A percentile compares a stretch with the other conserved stretches of the same genome.
phyloP scores from a whole-genome alignment of 2,888 invertebrate species.

The Antheraea assamensis region DNA sequence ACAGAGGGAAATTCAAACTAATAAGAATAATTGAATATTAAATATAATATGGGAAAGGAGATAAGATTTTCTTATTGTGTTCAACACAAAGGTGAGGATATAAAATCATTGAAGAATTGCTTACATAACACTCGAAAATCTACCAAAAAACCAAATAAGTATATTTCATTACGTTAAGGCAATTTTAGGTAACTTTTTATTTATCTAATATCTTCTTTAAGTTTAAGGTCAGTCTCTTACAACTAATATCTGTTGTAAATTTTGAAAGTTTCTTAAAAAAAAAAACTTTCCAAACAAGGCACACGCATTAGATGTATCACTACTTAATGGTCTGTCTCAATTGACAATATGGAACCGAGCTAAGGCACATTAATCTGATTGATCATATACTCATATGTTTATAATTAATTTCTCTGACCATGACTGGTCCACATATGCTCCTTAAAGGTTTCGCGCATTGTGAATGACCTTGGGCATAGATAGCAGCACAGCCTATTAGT shows the following conservation, averaged over 20 bases:
- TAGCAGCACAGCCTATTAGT: constrained; percentile 86
- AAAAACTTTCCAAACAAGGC: constrained; percentile 27
- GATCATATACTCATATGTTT: constrained; percentile 19
- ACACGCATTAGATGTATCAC: constrained; percentile 28
- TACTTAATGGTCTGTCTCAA: constrained; percentile 34
- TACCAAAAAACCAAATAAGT: neutral
- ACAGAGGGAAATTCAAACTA: too few relatives aligned
- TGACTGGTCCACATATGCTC: constrained; percentile 87
- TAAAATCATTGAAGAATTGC: neutral
- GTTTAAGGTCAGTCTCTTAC: constrained; percentile 20
- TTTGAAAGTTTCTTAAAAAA: constrained; percentile 7
- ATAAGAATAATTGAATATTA: too few relatives aligned
- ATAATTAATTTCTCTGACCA: constrained; percentile 81
- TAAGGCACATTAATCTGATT: constrained; percentile 60
- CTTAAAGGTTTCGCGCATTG: constrained; percentile 85
- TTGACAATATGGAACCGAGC: constrained; percentile 40
- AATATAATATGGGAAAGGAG: neutral
- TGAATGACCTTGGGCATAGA: constrained; percentile 86
- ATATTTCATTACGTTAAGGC: neutral
- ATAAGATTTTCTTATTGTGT: neutral
- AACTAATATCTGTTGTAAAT: constrained; percentile 13
- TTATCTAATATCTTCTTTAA: constrained; percentile 7
- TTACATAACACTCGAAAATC: neutral
- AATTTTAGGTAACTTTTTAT: constrained; percentile 1
- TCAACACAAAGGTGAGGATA: neutral